These are phyloP conservation scores for Phoebastria nigripes DNA, from an alignment of 2,797 vertebrate species.

Conservation along the genomic window DNA sequence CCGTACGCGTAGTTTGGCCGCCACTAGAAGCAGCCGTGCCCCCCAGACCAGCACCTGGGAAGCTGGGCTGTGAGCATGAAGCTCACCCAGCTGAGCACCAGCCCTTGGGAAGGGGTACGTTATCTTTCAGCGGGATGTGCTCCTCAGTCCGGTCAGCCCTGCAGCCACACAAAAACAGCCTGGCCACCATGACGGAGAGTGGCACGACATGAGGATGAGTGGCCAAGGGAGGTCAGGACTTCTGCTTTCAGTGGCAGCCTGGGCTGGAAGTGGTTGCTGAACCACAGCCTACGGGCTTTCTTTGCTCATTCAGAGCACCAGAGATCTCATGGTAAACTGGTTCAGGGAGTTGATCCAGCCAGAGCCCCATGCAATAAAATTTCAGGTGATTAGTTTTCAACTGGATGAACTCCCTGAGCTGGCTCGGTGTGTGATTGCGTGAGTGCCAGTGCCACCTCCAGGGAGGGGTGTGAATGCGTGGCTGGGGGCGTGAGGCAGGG, in stretches of 20 bases:
- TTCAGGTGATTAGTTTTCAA: constrained; percentile 22
- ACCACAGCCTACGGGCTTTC: background rate
- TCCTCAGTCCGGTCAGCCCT: background rate
- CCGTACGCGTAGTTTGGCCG: accelerated
- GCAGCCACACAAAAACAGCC: background rate
- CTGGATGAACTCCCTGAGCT: constrained; percentile 31
- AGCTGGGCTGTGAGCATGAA: background rate
- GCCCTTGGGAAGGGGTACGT: background rate
- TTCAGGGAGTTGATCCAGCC: constrained; percentile 38
- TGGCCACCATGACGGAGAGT: background rate
- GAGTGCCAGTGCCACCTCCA: background rate
- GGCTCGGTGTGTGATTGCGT: background rate
- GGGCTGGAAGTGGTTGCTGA: background rate
- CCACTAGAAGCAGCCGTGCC: background rate
- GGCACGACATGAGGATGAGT: background rate
- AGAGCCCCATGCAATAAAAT: background rate
- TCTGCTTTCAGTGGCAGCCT: background rate
- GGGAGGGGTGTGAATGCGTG: background rate
- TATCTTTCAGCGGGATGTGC: background rate
- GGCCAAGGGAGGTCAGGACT: background rate
- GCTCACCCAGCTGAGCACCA: background rate
- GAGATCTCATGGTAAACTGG: background rate
- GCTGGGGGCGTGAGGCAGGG: background rate
- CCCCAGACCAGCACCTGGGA: background rate
- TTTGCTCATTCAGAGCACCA: background rate